Evolutionary conservation across 2,888 invertebrate species (phyloP), one percentile per base, ranked within the genome.

Genomic region (Habroteleia sp.): DNA sequence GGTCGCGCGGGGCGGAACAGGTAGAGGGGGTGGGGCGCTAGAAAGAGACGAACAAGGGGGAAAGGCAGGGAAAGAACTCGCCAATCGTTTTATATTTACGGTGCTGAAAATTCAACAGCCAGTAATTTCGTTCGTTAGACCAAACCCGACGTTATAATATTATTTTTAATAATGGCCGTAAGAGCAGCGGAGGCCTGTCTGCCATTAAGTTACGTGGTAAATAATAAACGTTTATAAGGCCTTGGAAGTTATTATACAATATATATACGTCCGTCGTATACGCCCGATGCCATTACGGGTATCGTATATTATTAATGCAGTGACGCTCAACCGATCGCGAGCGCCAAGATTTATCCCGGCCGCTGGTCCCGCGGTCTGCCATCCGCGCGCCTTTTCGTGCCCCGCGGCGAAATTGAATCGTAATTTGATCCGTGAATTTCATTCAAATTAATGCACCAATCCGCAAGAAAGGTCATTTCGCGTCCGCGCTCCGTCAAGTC

Each of bases 241-340:
- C 88, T 88, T 88, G 88, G 85, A 85, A 87, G 87, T 87, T 88
- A 88, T 88, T 88, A 87, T 87, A 88, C 86, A 87, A 87, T 88
- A 86, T 87, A 85, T 85, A 58, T 68, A 68, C 42, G 62, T 74
- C 69, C 82, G 82, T 84, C 81, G 84, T 85, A 85, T 85, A 86
- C 84, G 85, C 84, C 84, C 86, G 87, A 86, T 87, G 86, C 86
- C 86, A 87, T 87, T 87, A 87, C 85, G 84, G 84, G 82, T 85
- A 87, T 87, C 87, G 87, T 88, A 87, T 87, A 88, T 88, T 88
- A 87, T 88, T 88, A 87, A 88, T 87, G 86, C 87, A 87, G 88
- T 83, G 88, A 78, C 83, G 81, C 87, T 88, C 88, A 88, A 86
- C 84, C 82, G 63, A 71, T 76, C 56, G 50, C 60, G 35, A 11